Evolutionary conservation across 1,140 invertebrate genomes (phyloP).

Genomic region (Anoplolepis gracilipes): DNA sequence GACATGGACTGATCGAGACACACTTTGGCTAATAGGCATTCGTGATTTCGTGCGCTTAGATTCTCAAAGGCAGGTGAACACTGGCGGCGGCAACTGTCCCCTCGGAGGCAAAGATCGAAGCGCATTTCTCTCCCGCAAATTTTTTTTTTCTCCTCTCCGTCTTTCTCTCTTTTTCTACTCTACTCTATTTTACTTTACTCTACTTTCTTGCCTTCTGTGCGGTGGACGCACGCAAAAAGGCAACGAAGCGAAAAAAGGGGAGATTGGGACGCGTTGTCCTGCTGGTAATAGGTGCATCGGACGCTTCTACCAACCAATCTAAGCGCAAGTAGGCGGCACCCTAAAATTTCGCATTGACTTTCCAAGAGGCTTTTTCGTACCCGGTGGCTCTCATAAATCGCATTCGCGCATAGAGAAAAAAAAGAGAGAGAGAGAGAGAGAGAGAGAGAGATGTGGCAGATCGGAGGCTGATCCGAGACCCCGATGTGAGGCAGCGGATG

Average conservation of each 20-base stretch:
- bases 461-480: constrained; percentile 25
- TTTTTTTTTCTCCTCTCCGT: constrained; percentile 2
- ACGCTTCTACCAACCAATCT: constrained; percentile 38
- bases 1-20: constrained; percentile 52
- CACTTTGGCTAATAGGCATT: constrained; percentile 73
- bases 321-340: constrained; percentile 70
- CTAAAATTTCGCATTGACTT: constrained; percentile 73
- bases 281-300: constrained; percentile 54
- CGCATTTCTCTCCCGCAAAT: constrained; percentile 14
- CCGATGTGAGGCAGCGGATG: constrained; percentile 16
- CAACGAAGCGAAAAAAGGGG: constrained; percentile 45
- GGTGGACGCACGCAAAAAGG: constrained; percentile 46
- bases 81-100: constrained; percentile 74
- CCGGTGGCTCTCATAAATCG: constrained; percentile 72
- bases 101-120: constrained; percentile 75
- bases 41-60: constrained; percentile 80
- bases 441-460: not conserved
- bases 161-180: not conserved
- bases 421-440: not conserved
- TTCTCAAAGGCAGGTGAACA: constrained; percentile 78
- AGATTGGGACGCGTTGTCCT: constrained; percentile 50
- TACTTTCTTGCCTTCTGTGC: not conserved
- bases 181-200: no score
- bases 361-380: constrained; percentile 53
- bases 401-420: not conserved